Evolutionary conservation across 2,113 vertebrate genomes (phyloP).

Genomic region (Aphelocoma coerulescens): DNA sequence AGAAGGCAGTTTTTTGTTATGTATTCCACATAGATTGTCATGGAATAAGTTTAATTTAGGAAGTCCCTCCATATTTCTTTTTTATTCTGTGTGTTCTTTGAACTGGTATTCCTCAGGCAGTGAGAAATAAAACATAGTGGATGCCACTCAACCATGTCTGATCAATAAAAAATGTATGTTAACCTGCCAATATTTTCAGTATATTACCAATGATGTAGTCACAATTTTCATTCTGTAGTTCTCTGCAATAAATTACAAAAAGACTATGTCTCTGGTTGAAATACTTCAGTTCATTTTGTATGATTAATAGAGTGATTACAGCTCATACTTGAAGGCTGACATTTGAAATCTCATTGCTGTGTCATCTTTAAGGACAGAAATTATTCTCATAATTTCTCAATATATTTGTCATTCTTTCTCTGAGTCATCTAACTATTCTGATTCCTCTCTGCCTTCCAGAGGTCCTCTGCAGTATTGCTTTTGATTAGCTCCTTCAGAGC

Average conservation of each 20-base stretch:
- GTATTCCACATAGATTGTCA: neutral
- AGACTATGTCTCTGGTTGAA: neutral
- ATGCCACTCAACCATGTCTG: neutral
- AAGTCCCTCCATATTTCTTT: neutral
- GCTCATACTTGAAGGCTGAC: slow-evolving; percentile 13
- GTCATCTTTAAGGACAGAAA: slow-evolving; percentile 9
- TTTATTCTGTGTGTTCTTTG: neutral
- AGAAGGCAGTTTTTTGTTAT: neutral
- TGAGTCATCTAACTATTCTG: neutral
- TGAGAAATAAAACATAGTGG: neutral
- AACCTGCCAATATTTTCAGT: neutral
- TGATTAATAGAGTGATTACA: slow-evolving; percentile 40
- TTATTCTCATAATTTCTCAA: slow-evolving; percentile 11
- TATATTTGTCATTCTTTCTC: neutral
- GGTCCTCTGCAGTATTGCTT: neutral
- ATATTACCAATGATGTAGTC: neutral
- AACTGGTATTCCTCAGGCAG: neutral
- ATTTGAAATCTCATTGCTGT: slow-evolving; percentile 35
- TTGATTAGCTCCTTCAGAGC: neutral
- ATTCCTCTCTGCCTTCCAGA: neutral
- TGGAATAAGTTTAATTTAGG: neutral
- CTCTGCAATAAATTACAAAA: neutral
- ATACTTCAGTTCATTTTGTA: neutral
- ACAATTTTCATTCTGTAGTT: neutral
- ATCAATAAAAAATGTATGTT: neutral